phyloP scores from a whole-genome alignment of 2,797 vertebrate genomes.

The Potorous gilbertii region DNA sequence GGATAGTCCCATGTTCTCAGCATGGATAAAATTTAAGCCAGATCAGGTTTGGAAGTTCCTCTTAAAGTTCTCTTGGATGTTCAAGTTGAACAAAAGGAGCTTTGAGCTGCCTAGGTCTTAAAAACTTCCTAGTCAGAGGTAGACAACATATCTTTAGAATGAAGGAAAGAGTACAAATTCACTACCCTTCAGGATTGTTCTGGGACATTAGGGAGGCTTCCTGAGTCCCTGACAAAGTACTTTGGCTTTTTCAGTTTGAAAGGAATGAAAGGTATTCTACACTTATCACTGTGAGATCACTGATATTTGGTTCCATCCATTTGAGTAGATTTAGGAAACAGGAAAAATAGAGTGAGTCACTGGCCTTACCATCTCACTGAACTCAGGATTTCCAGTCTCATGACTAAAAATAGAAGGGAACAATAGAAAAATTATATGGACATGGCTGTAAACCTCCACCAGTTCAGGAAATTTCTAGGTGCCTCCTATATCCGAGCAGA shows the following conservation, averaged over 20 bases:
- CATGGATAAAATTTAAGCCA: neutral
- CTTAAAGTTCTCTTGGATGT: no score
- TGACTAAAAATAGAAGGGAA: neutral
- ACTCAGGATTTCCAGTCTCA: neutral
- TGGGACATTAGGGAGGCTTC: no score
- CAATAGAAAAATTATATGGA: neutral
- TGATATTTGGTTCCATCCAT: neutral
- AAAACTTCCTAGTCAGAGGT: neutral
- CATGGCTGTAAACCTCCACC: neutral
- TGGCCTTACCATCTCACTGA: neutral
- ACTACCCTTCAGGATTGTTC: neutral
- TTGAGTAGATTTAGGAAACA: neutral
- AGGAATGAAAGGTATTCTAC: neutral
- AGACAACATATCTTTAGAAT: neutral
- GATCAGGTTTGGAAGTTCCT: neutral
- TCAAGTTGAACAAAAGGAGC: neutral
- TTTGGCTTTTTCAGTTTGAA: neutral
- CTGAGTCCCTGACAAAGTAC: neutral
- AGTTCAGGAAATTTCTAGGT: neutral
- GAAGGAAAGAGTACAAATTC: neutral
- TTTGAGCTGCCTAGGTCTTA: neutral
- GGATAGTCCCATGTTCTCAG: neutral
- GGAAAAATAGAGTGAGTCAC: neutral
- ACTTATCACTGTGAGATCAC: neutral
- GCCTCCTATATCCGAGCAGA: neutral